Percentiles rank a stretch among this genome's conserved stretches.
phyloP scores from a whole-genome alignment of 2,113 vertebrate species.

The Pterocles burchelli region DNA sequence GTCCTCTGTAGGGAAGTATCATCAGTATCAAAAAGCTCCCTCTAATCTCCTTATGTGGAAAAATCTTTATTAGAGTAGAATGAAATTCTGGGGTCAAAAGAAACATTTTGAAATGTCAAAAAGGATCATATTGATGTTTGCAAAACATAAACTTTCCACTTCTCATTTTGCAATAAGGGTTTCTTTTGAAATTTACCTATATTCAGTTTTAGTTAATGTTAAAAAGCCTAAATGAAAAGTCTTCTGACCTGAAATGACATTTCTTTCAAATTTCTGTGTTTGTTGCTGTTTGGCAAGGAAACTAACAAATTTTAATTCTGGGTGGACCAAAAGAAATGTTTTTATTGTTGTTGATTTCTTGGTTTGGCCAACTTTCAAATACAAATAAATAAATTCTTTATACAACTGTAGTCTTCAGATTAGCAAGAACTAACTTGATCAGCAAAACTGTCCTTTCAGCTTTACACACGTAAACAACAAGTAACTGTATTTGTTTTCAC shows the following conservation, averaged over 20 bases:
- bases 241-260: slow-evolving; percentile 27
- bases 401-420: background rate
- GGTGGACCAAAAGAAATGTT: slow-evolving; percentile 8
- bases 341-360: background rate
- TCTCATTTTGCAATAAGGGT: background rate
- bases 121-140: background rate
- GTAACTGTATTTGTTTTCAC: background rate
- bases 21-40: background rate
- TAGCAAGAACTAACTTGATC: background rate
- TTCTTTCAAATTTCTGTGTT: background rate
- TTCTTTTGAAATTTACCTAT: background rate
- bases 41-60: background rate
- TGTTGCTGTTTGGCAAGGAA: slow-evolving; percentile 10
- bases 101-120: background rate
- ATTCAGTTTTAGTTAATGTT: background rate
- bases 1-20: background rate
- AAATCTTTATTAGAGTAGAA: background rate
- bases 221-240: background rate
- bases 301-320: slow-evolving; percentile 32
- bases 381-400: background rate
- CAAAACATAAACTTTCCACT: background rate
- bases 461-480: background rate
- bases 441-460: background rate
- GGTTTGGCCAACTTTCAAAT: background rate
- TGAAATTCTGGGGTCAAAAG: background rate